These are phyloP conservation scores for Pantelozetes paolii DNA, from an alignment of 2,888 invertebrate genomes.

Conservation along the genomic window DNA sequence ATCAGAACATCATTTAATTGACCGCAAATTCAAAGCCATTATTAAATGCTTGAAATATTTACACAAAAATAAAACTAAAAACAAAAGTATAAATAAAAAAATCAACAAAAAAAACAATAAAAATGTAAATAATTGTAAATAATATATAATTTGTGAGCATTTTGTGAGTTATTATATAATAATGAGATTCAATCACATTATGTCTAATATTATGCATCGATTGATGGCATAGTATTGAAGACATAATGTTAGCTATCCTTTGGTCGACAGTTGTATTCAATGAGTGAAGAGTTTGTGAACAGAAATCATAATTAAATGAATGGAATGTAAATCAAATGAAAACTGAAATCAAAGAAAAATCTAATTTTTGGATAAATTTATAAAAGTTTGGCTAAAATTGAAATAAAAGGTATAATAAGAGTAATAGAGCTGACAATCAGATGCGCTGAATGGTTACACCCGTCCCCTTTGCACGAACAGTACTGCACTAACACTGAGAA, in stretches of 20 bases:
- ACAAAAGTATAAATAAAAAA: not conserved
- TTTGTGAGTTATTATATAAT: too few relatives aligned
- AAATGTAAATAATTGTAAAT: too few relatives aligned
- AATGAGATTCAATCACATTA: too few relatives aligned
- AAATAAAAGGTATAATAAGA: conserved; percentile 38
- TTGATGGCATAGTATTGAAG: too few relatives aligned
- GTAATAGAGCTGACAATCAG: conserved; percentile 38
- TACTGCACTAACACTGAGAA: conserved; percentile 69
- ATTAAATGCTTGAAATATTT: too few relatives aligned
- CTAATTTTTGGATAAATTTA: not conserved
- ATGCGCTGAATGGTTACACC: conserved; percentile 62
- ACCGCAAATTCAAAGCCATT: not conserved
- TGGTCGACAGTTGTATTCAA: not conserved
- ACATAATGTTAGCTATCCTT: not conserved
- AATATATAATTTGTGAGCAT: not conserved
- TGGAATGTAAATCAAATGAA: not conserved
- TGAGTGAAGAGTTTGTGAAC: too few relatives aligned
- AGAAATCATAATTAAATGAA: not conserved
- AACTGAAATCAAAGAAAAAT: not conserved
- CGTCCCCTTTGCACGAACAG: conserved; percentile 69
- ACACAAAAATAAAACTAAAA: not conserved
- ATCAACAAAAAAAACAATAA: not conserved
- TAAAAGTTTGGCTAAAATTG: conserved; percentile 1
- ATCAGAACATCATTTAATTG: not conserved
- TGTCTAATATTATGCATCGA: too few relatives aligned